Percentiles rank a stretch among this genome's conserved stretches.
Conservation (phyloP, 2,888 invertebrate genomes). For the Calephelis perditalis region DNA sequence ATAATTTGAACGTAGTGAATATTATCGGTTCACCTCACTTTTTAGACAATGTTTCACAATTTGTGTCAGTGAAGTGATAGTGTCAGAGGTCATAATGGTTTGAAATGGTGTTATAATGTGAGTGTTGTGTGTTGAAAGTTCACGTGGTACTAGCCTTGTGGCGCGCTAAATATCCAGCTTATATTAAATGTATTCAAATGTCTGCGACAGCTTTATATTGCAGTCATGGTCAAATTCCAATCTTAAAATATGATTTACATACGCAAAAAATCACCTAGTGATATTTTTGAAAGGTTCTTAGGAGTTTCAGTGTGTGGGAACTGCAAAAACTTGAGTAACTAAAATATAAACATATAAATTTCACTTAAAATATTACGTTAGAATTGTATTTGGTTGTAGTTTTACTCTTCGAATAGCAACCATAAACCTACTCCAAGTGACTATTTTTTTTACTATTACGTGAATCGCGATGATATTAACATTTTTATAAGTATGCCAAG, state of each 20-base stretch:
- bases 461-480: no score
- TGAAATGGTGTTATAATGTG: constrained; percentile 53
- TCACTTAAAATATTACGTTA: no score
- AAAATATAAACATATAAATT: no score
- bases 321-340: no score
- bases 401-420: no score
- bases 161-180: constrained; percentile 45
- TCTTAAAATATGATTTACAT: constrained; percentile 23
- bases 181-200: constrained; percentile 57
- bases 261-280: constrained; percentile 8
- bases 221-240: constrained; percentile 54
- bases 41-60: constrained; percentile 29
- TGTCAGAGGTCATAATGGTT: constrained; percentile 58
- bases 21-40: constrained; percentile 22
- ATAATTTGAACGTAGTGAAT: constrained; percentile 21
- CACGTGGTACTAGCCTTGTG: constrained; percentile 61
- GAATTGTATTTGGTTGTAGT: no score
- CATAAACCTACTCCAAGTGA: no score
- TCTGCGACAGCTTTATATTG: constrained; percentile 45
- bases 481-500: no score
- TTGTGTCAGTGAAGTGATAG: constrained; percentile 43
- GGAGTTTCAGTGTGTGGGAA: no score
- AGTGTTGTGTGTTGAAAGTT: constrained; percentile 41
- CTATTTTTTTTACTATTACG: no score
- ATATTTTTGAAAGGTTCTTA: no score